Evolutionary conservation across 1,140 invertebrate genomes (phyloP), one percentile per base, ranked within the genome.

Genomic region (Philopotamus ludificatus): DNA sequence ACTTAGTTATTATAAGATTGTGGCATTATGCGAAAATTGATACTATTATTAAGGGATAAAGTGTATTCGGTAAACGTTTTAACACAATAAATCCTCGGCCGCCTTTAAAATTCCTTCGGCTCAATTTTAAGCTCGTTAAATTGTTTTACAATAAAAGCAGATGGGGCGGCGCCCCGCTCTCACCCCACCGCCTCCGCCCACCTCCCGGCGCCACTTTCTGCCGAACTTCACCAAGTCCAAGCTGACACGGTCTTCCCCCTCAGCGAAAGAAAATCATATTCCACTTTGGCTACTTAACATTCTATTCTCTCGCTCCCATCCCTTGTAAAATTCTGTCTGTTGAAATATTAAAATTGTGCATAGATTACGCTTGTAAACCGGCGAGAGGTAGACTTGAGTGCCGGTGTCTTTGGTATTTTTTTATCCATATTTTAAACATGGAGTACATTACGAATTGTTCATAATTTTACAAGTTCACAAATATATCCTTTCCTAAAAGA

Each of bases 101-200:
- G 57, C 57, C 44, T 60, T 60, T 60, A 60, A 60, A 60, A 60
- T 60, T 60, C 57, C 54, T 55, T 42, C 55, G 64, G 64, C 68
- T 70, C 68, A 70, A 70, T 70, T 70, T 66, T 66, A 70, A 70
- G 68, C 68, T 70, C 68, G 68, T 70, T 70, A 70, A 70, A 70
- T 70, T 70, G 68, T 70, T 70, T 70, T 70, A 70, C 68, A 70
- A 70, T 63, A 63, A 68, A 60, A 65, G 59, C 63, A 65, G 67
- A 61, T 65, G 62, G 58, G 54, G 63, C 53, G 26, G 26, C 16
- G 55, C 39, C 50, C 20, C 39, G 16, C 21, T 8, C n/a, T 16
- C 3, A 25, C 45, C 23, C 16, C 47, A 47, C 16, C 47, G 45
- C 22, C 45, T 18, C 26, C 51, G 34, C 23, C 39, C 12, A 50